Percentiles rank a stretch among this genome's conserved stretches.
Evolutionary conservation across 2,888 invertebrate species (phyloP).

Genomic region (Eupithecia subumbrata): DNA sequence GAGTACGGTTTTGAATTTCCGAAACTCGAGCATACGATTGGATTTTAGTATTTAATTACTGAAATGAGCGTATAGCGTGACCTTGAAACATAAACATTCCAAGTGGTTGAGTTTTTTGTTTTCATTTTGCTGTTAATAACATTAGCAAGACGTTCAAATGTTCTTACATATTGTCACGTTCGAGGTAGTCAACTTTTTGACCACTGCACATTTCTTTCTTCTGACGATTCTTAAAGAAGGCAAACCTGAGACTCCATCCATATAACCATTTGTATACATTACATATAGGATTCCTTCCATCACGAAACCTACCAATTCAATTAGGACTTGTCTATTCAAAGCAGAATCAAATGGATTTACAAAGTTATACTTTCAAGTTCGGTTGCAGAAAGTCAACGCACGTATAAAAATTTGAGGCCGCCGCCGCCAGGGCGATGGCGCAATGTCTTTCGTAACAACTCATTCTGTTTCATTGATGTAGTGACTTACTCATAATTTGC

Average conservation of each 20-base stretch:
- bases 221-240: no score
- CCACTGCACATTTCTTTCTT: background rate
- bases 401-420: constrained; percentile 63
- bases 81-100: constrained; percentile 8
- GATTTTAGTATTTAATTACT: constrained; percentile 1
- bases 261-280: background rate
- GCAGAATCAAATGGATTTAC: constrained; percentile 40
- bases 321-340: constrained; percentile 36
- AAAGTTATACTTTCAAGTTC: constrained; percentile 42
- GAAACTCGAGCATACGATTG: background rate
- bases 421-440: constrained; percentile 47
- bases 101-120: constrained; percentile 3
- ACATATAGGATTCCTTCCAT: background rate
- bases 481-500: constrained; percentile 54
- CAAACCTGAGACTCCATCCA: no score
- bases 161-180: background rate
- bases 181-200: background rate
- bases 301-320: constrained; percentile 31
- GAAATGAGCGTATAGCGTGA: constrained; percentile 5
- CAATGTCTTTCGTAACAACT: constrained; percentile 61
- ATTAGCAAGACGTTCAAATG: background rate
- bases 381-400: constrained; percentile 50
- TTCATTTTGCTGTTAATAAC: background rate
- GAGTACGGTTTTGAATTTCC: constrained; percentile 51
- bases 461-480: constrained; percentile 59